Conservation (phyloP, 1,140 invertebrate species). For the Adoxophyes honmai region DNA sequence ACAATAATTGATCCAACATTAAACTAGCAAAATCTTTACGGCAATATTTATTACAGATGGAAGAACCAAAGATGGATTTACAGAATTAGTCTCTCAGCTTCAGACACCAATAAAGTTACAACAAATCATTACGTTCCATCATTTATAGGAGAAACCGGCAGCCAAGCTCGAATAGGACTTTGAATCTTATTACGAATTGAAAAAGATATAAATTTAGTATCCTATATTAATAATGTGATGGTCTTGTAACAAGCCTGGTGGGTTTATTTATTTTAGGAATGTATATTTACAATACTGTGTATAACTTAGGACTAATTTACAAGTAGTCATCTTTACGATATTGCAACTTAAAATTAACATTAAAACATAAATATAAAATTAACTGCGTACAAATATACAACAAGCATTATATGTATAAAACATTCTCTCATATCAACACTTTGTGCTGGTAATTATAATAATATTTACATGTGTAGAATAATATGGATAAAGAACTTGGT, state of each 20-base stretch:
- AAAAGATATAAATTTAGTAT: background rate
- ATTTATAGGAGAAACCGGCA: no score
- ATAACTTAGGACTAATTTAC: constrained; percentile 8
- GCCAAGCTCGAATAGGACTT: no score
- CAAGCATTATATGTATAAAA: constrained; percentile 25
- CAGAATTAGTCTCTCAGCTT: no score
- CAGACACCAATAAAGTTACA: no score
- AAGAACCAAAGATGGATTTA: no score
- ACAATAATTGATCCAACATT: no score
- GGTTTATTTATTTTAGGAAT: constrained; percentile 17
- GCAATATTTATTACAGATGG: no score
- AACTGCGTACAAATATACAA: constrained; percentile 32
- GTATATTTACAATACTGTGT: constrained; percentile 20
- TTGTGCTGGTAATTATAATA: constrained; percentile 41
- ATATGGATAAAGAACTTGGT: constrained; percentile 45
- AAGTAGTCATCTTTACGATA: constrained; percentile 6
- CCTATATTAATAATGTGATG: constrained; percentile 5
- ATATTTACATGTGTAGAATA: constrained; percentile 36
- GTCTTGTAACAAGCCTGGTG: constrained; percentile 17
- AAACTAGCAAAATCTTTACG: no score
- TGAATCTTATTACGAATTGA: no score
- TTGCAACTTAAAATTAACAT: constrained; percentile 18
- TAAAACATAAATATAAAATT: background rate
- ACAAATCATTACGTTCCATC: no score
- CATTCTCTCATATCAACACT: constrained; percentile 43